phyloP scores from a whole-genome alignment of 2,113 vertebrate genomes.

The Saguinus imperator region DNA sequence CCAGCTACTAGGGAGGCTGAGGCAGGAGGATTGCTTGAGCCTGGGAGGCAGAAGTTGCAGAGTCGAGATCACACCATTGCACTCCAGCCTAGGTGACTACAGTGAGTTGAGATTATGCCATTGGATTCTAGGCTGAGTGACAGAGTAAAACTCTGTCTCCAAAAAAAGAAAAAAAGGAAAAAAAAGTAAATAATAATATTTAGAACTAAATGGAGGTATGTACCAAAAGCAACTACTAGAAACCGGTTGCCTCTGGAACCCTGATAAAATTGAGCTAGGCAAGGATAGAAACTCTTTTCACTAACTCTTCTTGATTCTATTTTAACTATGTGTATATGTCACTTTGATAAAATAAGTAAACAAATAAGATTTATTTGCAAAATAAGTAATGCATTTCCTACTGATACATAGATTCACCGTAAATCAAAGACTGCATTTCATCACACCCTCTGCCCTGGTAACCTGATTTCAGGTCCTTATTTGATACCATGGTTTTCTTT shows the following conservation, averaged over 20 bases:
- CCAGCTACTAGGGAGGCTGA: too few species aligned
- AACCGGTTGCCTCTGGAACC: neutral
- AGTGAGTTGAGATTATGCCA: too few species aligned
- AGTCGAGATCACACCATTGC: too few species aligned
- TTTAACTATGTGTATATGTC: neutral
- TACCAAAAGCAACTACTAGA: neutral
- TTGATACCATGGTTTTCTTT: neutral
- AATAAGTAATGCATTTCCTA: neutral
- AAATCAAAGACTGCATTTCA: slow-evolving; percentile 10
- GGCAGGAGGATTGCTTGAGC: too few species aligned
- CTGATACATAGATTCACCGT: neutral
- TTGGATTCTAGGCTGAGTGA: too few species aligned
- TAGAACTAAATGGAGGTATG: neutral
- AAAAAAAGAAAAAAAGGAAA: too few species aligned
- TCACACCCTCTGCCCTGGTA: neutral
- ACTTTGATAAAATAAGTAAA: neutral
- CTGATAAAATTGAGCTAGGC: neutral
- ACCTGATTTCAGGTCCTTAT: neutral
- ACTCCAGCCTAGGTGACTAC: too few species aligned
- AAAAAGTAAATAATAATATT: neutral
- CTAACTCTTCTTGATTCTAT: neutral
- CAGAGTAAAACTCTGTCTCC: too few species aligned
- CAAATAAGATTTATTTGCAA: neutral
- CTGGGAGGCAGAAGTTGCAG: too few species aligned
- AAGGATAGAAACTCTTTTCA: neutral